Evolutionary conservation across 2,113 vertebrate genomes (phyloP), one percentile per base, ranked within the genome.

Genomic region (Corythoichthys intestinalis): DNA sequence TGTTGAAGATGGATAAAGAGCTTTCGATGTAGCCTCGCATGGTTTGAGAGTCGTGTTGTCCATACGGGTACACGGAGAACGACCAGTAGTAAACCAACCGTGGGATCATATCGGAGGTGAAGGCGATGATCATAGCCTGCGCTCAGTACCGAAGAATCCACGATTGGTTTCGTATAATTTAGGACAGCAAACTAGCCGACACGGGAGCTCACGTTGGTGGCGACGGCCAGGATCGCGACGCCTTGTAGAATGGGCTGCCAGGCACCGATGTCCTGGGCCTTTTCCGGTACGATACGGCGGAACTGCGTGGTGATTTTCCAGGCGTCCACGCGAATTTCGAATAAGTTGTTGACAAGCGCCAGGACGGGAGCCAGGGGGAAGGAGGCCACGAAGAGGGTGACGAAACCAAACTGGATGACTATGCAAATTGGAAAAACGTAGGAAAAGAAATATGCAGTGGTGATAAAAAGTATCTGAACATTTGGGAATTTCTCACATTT

Each of bases 351-450:
- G 50, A 96, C 80, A 44, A 98, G 91, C 57, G 96, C 96, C 91
- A 98, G 88, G 44, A 95, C 86, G 7, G 96, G 96, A 76, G 95
- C 96, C 92, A 98, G 83, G n/a, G 96, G 96, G 53, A 98, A 98
- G 0, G 96, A 98, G 0, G 95, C 95, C 92, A 98, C 96, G 67
- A 98, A 98, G 64, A 98, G 90, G 67, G 95, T 98, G 77, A 96
- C 95, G 76, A 98, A 98, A 75, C 96, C 96, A 90, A 98, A 98
- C 87, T 98, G 96, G 87, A 98, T 96, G 67, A 96, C 96, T 98
- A 11, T 20, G 20, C 0, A 78, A 58, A 75, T 28, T 28, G 15
- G 76, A 13, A 37, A 70, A n/a, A 66, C 0, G 68, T 3, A n/a
- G 0, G 5, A 44, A 46, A 28, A 28, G 20, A 28, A 28, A 28